phyloP scores from a whole-genome alignment of 64 coral and sea anemone species.

The Actinia equina region DNA sequence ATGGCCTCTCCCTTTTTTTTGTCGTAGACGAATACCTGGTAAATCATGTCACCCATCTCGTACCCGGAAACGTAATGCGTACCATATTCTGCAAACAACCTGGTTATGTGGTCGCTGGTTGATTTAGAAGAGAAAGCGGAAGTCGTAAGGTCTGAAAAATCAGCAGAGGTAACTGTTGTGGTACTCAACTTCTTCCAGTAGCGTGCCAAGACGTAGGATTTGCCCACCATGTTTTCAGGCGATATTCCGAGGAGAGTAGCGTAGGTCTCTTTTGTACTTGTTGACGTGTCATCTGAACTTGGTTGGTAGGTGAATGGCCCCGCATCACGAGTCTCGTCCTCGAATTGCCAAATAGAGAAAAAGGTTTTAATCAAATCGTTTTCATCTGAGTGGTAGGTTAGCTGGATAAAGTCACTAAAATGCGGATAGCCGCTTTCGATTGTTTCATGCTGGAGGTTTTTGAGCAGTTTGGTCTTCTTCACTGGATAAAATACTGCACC shows the following conservation, averaged over 20 bases:
- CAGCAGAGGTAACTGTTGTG: slow-evolving; percentile 8
- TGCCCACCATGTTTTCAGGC: slow-evolving; percentile 47
- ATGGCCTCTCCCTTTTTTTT: slow-evolving; percentile 9
- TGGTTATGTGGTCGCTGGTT: slow-evolving; percentile 17
- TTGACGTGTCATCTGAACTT: background rate
- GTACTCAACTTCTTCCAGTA: slow-evolving; percentile 44
- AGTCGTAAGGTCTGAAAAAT: slow-evolving; percentile 27
- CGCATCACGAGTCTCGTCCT: slow-evolving; percentile 36
- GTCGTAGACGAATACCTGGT: slow-evolving; percentile 54
- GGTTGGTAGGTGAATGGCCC: slow-evolving; percentile 38
- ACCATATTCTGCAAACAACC: slow-evolving; percentile 36
- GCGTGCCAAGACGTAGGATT: slow-evolving; percentile 46
- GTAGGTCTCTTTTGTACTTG: background rate
- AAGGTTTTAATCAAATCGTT: slow-evolving; percentile 44
- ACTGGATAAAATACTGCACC: slow-evolving; percentile 27
- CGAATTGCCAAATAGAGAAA: slow-evolving; percentile 43
- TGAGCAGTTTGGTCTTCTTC: slow-evolving; percentile 12
- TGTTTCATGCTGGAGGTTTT: slow-evolving; percentile 25
- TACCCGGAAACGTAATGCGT: slow-evolving; percentile 59
- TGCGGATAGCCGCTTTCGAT: background rate
- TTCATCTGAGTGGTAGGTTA: slow-evolving; percentile 32
- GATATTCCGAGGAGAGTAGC: slow-evolving; percentile 44
- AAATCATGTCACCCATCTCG: slow-evolving; percentile 55
- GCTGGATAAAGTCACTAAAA: slow-evolving; percentile 21
- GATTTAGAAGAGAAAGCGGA: slow-evolving; percentile 5